Conservation (phyloP, 2,888 invertebrate species). For the Suillia variegata region DNA sequence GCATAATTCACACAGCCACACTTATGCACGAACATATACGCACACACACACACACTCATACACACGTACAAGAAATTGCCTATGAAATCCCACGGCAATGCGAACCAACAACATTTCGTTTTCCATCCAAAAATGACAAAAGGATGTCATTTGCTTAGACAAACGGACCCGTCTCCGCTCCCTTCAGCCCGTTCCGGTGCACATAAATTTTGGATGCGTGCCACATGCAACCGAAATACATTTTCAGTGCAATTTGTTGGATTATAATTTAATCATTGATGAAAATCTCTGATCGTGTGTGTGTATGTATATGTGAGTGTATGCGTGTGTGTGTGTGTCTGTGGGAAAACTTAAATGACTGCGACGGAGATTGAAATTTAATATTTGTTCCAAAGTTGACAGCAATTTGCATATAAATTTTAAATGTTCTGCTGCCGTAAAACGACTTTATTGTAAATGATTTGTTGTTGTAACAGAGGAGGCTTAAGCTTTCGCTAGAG, state of each 20-base stretch:
- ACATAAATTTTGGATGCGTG: background rate
- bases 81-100: background rate
- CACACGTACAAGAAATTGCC: background rate
- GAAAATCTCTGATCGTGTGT: background rate
- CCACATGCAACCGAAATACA: no score
- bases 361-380: background rate
- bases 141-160: slow-evolving; percentile 6
- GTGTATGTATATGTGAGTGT: background rate
- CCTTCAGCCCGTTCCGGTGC: no score
- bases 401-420: background rate
- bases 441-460: no score
- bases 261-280: background rate
- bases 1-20: slow-evolving; percentile 3
- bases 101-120: background rate
- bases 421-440: background rate
- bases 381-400: background rate
- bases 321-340: background rate
- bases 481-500: no score
- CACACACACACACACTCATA: no score
- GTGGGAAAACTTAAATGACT: background rate
- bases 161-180: no score
- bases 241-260: background rate
- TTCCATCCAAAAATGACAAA: background rate
- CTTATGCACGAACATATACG: no score
- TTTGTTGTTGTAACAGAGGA: no score